Conservation (phyloP, 1,140 invertebrate genomes). For the Prorops nasuta region DNA sequence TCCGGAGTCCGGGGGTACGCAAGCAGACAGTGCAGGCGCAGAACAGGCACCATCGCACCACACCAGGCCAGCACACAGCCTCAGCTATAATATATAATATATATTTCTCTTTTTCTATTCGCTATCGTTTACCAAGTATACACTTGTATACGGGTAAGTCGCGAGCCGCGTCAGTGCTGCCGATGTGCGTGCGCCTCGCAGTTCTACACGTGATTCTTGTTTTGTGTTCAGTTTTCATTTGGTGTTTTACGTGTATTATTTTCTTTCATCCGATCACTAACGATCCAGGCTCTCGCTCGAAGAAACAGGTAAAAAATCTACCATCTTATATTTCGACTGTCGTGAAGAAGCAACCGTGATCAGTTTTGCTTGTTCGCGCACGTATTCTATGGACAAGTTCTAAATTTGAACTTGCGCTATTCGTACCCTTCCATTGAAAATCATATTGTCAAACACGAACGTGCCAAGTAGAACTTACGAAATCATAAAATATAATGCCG, state of each 20-base stretch:
- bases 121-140: too few species aligned
- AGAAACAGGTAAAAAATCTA: constrained; percentile 10
- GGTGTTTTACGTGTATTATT: constrained; percentile 32
- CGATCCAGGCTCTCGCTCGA: too few species aligned
- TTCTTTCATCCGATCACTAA: constrained; percentile 2
- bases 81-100: constrained; percentile 49
- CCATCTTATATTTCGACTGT: neutral
- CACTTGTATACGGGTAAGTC: constrained; percentile 41
- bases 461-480: too few species aligned
- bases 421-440: too few species aligned
- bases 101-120: too few species aligned
- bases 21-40: too few species aligned
- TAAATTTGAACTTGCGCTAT: neutral
- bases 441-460: too few species aligned
- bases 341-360: constrained; percentile 4
- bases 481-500: constrained; percentile 4
- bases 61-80: neutral
- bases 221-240: constrained; percentile 34
- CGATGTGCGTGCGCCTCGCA: constrained; percentile 41
- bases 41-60: neutral
- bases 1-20: too few species aligned
- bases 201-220: constrained; percentile 34
- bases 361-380: constrained; percentile 2
- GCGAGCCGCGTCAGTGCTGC: constrained; percentile 41
- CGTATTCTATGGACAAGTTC: neutral